Conservation (phyloP, 2,113 vertebrate genomes). For the Phrynosoma platyrhinos region DNA sequence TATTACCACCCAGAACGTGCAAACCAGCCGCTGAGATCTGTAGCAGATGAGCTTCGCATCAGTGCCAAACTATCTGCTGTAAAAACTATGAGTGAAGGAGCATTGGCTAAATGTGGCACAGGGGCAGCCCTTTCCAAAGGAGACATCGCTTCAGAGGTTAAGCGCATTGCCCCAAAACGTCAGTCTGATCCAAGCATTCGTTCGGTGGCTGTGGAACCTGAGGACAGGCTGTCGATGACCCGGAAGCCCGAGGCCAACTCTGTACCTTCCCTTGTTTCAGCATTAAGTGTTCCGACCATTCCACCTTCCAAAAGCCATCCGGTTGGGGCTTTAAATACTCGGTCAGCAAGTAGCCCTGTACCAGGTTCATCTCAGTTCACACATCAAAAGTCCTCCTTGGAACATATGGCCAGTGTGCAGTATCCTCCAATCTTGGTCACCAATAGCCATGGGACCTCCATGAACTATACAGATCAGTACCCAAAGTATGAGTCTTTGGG, state of each 20-base stretch:
- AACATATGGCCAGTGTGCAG: constrained; percentile 94
- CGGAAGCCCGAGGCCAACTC: constrained; percentile 95
- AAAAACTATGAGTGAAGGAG: constrained; percentile 98
- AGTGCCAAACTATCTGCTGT: constrained; percentile 97
- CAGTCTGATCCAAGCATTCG: constrained; percentile 98
- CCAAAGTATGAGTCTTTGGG: constrained; percentile 94
- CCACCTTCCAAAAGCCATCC: constrained; percentile 94
- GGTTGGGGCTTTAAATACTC: constrained; percentile 94
- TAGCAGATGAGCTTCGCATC: constrained; percentile 97
- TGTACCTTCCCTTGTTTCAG: constrained; percentile 95
- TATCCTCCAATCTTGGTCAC: constrained; percentile 98
- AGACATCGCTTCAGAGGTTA: constrained; percentile 88
- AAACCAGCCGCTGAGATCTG: constrained; percentile 94
- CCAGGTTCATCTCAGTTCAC: constrained; percentile 93
- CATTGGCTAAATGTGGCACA: constrained; percentile 88
- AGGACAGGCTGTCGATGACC: constrained; percentile 86
- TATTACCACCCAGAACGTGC: constrained; percentile 98
- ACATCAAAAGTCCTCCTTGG: constrained; percentile 91
- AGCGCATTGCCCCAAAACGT: constrained; percentile 93
- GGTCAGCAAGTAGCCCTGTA: constrained; percentile 97
- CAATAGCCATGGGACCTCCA: constrained; percentile 93
- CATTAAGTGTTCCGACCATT: constrained; percentile 95
- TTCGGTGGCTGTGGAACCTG: constrained; percentile 90
- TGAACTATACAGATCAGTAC: constrained; percentile 93
- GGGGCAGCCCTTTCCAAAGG: constrained; percentile 82